These are phyloP conservation scores for Rhynchomys soricoides DNA, from an alignment of 2,113 vertebrate genomes.

Conservation along the genomic window DNA sequence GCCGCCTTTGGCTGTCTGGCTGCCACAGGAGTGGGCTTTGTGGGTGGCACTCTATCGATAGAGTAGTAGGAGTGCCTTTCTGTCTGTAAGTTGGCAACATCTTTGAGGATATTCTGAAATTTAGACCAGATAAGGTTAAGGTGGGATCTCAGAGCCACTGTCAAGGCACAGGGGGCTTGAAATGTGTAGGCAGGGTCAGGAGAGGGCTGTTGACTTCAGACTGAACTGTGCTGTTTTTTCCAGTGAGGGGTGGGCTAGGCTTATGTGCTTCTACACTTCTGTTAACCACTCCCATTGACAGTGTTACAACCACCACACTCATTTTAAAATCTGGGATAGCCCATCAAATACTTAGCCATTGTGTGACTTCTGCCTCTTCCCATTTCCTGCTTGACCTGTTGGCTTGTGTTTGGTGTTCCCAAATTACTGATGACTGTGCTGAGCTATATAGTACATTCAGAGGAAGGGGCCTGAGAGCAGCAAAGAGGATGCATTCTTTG, in stretches of 20 bases:
- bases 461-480: not conserved
- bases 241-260: not conserved
- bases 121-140: conserved; percentile 28
- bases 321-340: not conserved
- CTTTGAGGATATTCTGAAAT: conserved; percentile 66
- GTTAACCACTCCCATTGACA: no score
- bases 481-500: not conserved
- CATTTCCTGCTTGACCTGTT: not conserved
- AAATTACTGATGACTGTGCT: not conserved
- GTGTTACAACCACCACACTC: not conserved
- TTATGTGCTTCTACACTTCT: not conserved
- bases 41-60: not conserved
- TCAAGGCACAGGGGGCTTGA: not conserved
- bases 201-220: not conserved
- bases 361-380: not conserved
- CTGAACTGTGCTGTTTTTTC: not conserved
- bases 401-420: not conserved
- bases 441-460: not conserved
- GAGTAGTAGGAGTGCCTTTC: not conserved
- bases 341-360: not conserved
- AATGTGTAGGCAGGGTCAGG: not conserved
- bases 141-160: conserved; percentile 5
- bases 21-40: not conserved
- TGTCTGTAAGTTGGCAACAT: not conserved
- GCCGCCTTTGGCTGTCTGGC: fast-evolving